Evolutionary conservation across 2,113 vertebrate genomes (phyloP).

Genomic region (Columba janthina): DNA sequence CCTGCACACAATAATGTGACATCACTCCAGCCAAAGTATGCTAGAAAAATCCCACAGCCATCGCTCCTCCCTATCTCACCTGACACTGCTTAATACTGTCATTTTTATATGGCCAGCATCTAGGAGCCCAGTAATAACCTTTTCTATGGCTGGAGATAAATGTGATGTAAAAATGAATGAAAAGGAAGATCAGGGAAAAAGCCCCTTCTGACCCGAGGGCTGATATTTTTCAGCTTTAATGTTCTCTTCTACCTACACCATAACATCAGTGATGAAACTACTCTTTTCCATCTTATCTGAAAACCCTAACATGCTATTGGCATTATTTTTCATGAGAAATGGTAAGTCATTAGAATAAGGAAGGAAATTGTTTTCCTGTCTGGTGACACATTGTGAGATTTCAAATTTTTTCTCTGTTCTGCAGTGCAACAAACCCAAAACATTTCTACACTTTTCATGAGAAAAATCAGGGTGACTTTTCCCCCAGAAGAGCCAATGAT

Average conservation of each 20-base stretch:
- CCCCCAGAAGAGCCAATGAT: neutral
- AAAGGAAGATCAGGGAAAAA: conserved; percentile 61
- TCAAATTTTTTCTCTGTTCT: conserved; percentile 25
- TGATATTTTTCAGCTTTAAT: conserved; percentile 66
- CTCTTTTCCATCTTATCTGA: conserved; percentile 56
- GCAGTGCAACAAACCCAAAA: neutral
- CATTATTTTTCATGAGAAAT: conserved; percentile 53
- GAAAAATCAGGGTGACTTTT: neutral
- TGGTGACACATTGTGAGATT: neutral
- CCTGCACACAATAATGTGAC: neutral
- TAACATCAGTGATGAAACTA: conserved; percentile 50
- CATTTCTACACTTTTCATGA: neutral
- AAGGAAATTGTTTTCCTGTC: conserved; percentile 33
- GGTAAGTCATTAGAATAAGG: conserved; percentile 23
- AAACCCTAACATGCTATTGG: conserved; percentile 31
- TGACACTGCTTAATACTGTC: conserved; percentile 5
- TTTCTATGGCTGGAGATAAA: conserved; percentile 41
- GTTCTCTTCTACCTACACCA: conserved; percentile 38
- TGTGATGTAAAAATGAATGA: conserved; percentile 55
- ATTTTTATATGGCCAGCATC: conserved; percentile 30
- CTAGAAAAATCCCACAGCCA: conserved; percentile 15
- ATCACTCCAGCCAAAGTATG: neutral
- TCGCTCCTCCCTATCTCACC: conserved; percentile 27
- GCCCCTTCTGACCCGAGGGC: conserved; percentile 48
- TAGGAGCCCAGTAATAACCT: conserved; percentile 41